These are phyloP conservation scores for Nyctibius grandis DNA, from an alignment of 2,797 vertebrate genomes.

Conservation along the genomic window DNA sequence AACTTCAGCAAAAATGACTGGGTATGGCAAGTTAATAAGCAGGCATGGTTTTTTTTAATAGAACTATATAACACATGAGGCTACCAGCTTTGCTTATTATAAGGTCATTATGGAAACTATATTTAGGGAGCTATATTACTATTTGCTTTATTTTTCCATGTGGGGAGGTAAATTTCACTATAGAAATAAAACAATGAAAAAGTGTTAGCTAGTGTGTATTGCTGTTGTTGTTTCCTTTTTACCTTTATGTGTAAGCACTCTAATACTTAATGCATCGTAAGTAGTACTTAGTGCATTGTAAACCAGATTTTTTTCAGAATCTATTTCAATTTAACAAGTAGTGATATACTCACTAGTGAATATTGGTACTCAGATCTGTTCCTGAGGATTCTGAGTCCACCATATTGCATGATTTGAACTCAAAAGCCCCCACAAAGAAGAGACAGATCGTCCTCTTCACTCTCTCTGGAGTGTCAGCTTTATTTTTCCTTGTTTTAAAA, in stretches of 20 bases:
- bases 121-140: conserved; percentile 64
- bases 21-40: conserved; percentile 29
- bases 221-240: conserved; percentile 64
- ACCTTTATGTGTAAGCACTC: conserved; percentile 58
- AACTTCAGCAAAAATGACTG: neutral
- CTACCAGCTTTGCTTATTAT: conserved; percentile 50
- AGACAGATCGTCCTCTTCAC: neutral
- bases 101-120: conserved; percentile 67
- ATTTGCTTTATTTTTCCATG: conserved; percentile 67
- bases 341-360: neutral
- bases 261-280: conserved; percentile 57
- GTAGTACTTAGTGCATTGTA: conserved; percentile 28
- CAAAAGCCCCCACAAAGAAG: neutral
- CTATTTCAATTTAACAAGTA: neutral
- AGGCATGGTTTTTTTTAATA: neutral
- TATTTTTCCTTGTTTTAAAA: conserved; percentile 14
- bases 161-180: conserved; percentile 60
- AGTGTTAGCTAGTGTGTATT: conserved; percentile 48
- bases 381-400: neutral
- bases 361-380: neutral
- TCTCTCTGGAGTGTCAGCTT: neutral
- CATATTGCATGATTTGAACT: neutral
- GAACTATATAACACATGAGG: conserved; percentile 28
- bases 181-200: conserved; percentile 70
- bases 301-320: neutral